Percentiles rank a stretch among this genome's conserved stretches.
These are phyloP conservation scores for Sepiola atlantica DNA, from an alignment of 2,888 invertebrate genomes.

Conservation along the genomic window DNA sequence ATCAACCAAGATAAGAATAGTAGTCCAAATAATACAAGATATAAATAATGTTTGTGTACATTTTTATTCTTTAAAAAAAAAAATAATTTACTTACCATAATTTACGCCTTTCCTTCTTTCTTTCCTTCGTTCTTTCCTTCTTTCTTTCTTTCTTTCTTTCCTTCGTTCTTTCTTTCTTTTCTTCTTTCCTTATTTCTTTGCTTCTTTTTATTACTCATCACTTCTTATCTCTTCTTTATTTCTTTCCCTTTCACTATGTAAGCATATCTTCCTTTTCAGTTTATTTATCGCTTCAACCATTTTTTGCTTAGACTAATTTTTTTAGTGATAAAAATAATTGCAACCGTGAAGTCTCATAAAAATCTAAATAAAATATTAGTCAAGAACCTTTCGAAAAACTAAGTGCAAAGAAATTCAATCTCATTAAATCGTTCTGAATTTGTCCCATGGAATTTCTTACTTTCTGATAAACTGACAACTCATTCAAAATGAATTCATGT, in stretches of 20 bases:
- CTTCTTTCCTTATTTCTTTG: no score
- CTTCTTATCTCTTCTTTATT: not conserved
- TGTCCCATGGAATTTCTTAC: not conserved
- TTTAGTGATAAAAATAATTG: not conserved
- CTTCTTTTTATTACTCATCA: not conserved
- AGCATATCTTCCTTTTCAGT: no score
- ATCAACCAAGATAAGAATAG: no score
- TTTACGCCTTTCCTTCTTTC: not conserved
- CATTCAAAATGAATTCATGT: not conserved
- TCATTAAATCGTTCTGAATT: not conserved
- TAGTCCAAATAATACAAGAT: no score
- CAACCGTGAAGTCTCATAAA: not conserved
- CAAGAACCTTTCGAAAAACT: not conserved
- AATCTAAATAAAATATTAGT: not conserved
- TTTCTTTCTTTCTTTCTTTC: no score
- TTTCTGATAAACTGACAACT: not conserved
- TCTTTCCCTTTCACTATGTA: not conserved
- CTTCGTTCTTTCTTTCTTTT: no score
- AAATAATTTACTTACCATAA: not conserved
- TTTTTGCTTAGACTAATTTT: not conserved
- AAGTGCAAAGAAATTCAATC: not conserved
- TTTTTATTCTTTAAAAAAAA: no score
- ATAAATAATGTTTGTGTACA: no score
- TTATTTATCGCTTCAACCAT: no score
- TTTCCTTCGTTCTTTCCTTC: not conserved